Conservation (phyloP, 2,113 vertebrate genomes). For the Oceanites oceanicus region DNA sequence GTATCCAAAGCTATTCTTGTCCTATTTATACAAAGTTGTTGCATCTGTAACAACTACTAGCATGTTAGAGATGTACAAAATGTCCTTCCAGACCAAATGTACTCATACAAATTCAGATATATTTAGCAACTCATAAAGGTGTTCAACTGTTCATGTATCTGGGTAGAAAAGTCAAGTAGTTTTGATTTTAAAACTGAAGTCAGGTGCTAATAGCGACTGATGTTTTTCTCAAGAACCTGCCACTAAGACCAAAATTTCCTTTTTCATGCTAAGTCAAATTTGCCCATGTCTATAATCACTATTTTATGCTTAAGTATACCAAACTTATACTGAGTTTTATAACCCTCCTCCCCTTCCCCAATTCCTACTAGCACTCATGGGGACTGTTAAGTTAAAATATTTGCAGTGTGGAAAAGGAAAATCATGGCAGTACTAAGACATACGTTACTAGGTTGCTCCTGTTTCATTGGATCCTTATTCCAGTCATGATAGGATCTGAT, state of each 20-base stretch:
- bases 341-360: neutral
- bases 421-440: neutral
- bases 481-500: neutral
- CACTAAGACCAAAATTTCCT: neutral
- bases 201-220: neutral
- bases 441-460: neutral
- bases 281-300: neutral
- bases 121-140: neutral
- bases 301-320: neutral
- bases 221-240: neutral
- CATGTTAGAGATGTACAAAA: neutral
- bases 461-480: neutral
- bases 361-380: neutral
- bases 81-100: slow-evolving; percentile 12
- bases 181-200: neutral
- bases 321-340: neutral
- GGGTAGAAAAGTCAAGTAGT: neutral
- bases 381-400: neutral
- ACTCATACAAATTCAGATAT: neutral
- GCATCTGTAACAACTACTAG: neutral
- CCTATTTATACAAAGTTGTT: neutral
- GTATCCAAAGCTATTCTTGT: neutral
- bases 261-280: neutral
- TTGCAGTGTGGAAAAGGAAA: neutral
- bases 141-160: neutral